Evolutionary conservation across 2,113 vertebrate genomes (phyloP), one percentile per base, ranked within the genome.

Genomic region (Heterotis niloticus): DNA sequence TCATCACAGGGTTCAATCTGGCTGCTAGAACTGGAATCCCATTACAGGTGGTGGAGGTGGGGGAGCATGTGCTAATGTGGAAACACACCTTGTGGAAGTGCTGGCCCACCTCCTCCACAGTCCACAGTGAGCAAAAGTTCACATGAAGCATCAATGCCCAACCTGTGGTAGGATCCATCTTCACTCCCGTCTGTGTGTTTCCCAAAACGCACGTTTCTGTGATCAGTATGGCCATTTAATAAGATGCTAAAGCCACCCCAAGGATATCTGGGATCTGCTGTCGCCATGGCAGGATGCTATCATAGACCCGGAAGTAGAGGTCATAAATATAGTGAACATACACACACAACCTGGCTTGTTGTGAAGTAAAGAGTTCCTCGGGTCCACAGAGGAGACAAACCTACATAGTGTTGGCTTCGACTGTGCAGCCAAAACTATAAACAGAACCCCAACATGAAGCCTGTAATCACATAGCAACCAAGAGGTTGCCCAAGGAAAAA

Each of bases 321-420:
- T 78, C 51, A 78, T 78, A 57, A 29, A 29, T n/a, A 78, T 57
- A 51, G 29, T n/a, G 29, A 66, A 66, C 44, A 54, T n/a, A 65
- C n/a, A 17, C 16, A 65, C n/a, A 17, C 16, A n/a, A 16, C 64
- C 62, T 17, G 64, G 67, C 34, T 68, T 68, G 64, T 64, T 67
- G 64, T 64, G 13, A 51, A 14, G 62, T 52, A 77, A 66, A 10
- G 17, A 68, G 56, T 78, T 78, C 24, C 23, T 28, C 18, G 24
- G 65, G 68, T 56, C 18, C 52, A 52, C 57, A 56, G 64, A 12
- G 26, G 1, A 73, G 10, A 73, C 44, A 56, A 77, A 68, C 76
- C 24, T 29, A 29, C 23, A 29, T 54, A 71, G 20, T 7, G 51
- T 57, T 44, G 34, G 34, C 34, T 44, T 44, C 7, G 34, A 4